Base-by-base conservation (phyloP, 2,113 vertebrate genomes). In the Oxyruncus cristatus region DNA sequence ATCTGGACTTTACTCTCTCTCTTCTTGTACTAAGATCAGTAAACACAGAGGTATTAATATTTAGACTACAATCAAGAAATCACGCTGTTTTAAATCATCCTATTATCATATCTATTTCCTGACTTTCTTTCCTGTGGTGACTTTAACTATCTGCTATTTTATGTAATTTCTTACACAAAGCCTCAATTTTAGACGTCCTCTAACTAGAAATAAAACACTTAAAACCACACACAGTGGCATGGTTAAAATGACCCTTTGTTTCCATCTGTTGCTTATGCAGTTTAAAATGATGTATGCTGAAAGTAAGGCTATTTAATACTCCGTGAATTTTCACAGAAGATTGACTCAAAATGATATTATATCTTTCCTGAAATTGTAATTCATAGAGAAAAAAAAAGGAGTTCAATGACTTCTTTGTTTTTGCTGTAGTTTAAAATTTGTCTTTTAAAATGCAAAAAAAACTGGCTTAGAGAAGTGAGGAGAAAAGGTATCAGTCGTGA, bases 71-170 rank as follows among this genome's bases (percentile, higher is more conserved):
- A 85, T 90, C 87, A 94, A 88, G 93, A 80, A 72, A 88, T 65
- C 91, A 76, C 52, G 53, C 91, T 95, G 93, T 73, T 96, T 93
- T 85, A 96, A 93, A 92, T 96, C 49, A 74, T 92, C 55, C 72
- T 92, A 82, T 88, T 95, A 89, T 76, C 75, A 71, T 92, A 91
- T 92, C 78, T 95, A 70, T 96, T 89, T 93, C 32, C 88, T 68
- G 37, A 67, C 84, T 73, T 63, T 75, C 39, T 89, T 85, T 93
- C 88, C 90, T 21, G 8, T 70, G 42, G 95, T 85, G 87, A 95
- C 78, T 89, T 88, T 91, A 94, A 88, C 79, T 93, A 46, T 85
- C 71, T 92, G 44, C 42, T 94, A 50, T 74, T 93, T 95, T 85
- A 95, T 93, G 26, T 83, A 88, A 92, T 95, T 93, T 82, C 55